Conservation (phyloP, 2,888 invertebrate genomes). For the Callyntrura guangdongensis region DNA sequence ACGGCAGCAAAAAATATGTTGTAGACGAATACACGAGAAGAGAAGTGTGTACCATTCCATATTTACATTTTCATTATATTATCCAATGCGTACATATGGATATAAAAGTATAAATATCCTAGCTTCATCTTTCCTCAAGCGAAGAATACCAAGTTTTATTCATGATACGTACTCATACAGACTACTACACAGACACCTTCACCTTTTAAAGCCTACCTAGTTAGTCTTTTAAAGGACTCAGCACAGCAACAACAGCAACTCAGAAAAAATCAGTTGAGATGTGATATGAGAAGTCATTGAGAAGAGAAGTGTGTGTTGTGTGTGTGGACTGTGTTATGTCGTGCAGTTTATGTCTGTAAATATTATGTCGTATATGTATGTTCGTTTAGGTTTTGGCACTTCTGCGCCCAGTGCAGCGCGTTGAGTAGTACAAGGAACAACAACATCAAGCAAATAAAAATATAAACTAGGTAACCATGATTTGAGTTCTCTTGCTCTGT, state of each 20-base stretch:
- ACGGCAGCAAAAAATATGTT: conserved; percentile 12
- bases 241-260: background rate
- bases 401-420: conserved; percentile 30
- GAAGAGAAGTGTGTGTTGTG: conserved; percentile 7
- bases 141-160: too few relatives aligned
- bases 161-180: background rate
- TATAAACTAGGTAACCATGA: conserved; percentile 33
- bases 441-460: conserved; percentile 25
- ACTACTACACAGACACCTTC: background rate
- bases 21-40: too few relatives aligned
- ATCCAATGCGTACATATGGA: too few relatives aligned
- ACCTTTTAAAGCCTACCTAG: background rate
- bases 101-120: too few relatives aligned
- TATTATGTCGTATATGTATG: conserved; percentile 14
- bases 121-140: conserved; percentile 1
- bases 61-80: too few relatives aligned
- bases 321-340: background rate
- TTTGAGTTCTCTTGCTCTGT: conserved; percentile 3
- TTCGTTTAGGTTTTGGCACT: background rate
- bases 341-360: background rate
- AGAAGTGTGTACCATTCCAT: background rate
- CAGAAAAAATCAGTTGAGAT: conserved; percentile 20
- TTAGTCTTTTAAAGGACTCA: conserved; percentile 16
- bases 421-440: background rate
- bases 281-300: background rate